These are phyloP conservation scores for Magallana gigas DNA, from an alignment of 1,140 invertebrate genomes.

Conservation along the genomic window DNA sequence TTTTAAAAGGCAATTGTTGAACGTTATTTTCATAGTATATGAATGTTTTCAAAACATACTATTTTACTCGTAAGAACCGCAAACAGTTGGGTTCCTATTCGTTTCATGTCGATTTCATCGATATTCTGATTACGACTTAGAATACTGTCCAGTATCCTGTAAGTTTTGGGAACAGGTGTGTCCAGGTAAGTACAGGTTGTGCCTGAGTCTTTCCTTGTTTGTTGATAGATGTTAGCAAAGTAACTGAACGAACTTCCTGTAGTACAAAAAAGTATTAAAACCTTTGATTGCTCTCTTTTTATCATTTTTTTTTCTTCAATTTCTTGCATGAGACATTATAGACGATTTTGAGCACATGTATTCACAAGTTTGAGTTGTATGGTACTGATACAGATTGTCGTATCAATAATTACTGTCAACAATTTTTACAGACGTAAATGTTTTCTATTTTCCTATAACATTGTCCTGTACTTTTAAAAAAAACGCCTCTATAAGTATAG, in stretches of 20 bases:
- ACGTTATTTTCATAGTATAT: not conserved
- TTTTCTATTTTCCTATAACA: not conserved
- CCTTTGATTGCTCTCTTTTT: not conserved
- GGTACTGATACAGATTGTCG: no score
- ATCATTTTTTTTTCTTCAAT: not conserved
- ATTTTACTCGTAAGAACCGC: not conserved
- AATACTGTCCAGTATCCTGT: slow-evolving; percentile 43
- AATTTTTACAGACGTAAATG: not conserved
- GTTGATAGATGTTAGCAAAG: not conserved
- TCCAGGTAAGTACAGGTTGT: not conserved
- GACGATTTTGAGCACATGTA: no score
- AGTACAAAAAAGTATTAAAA: not conserved
- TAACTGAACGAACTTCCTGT: not conserved
- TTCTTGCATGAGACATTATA: no score
- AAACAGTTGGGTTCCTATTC: not conserved
- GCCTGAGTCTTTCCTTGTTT: not conserved
- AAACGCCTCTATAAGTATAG: not conserved
- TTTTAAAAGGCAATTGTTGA: not conserved
- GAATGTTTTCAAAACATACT: not conserved
- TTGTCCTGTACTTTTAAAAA: not conserved
- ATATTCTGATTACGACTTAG: not conserved
- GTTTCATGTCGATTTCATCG: not conserved
- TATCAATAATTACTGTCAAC: no score
- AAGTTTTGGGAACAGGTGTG: slow-evolving; percentile 30
- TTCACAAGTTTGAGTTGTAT: no score